Percentiles rank a stretch among this genome's conserved stretches.
Evolutionary conservation across 2,888 invertebrate species (phyloP).

Genomic region (Thecocarcelia acutangulata): DNA sequence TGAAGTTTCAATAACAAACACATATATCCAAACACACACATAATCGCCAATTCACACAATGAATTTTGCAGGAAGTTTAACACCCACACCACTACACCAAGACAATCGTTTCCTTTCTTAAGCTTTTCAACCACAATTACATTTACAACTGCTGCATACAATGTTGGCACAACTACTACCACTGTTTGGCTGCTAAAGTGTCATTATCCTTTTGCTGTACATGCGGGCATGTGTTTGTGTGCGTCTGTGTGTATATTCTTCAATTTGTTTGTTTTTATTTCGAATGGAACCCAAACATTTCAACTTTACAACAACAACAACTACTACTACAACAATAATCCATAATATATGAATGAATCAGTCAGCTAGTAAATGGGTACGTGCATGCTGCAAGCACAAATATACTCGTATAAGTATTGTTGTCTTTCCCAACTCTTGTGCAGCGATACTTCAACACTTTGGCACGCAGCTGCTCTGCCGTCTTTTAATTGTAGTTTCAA

Average conservation of each 20-base stretch:
- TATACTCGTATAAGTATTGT: conserved; percentile 35
- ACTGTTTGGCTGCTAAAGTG: conserved; percentile 69
- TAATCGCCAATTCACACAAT: neutral
- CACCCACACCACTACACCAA: conserved; percentile 10
- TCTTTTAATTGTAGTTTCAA: conserved; percentile 54
- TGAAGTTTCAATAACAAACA: conserved; percentile 23
- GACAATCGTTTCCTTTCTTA: conserved; percentile 27
- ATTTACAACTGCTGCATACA: conserved; percentile 67
- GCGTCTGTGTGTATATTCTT: conserved; percentile 6
- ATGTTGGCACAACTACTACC: conserved; percentile 58
- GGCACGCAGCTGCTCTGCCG: conserved; percentile 57
- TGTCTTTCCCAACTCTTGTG: conserved; percentile 36
- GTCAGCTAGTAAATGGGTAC: conserved; percentile 23
- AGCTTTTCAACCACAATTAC: conserved; percentile 63
- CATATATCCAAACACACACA: neutral
- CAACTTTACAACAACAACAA: conserved; percentile 63
- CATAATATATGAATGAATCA: conserved; percentile 37
- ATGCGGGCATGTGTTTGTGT: neutral
- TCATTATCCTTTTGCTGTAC: conserved; percentile 67
- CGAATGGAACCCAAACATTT: conserved; percentile 58
- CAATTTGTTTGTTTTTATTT: conserved; percentile 34
- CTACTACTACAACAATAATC: conserved; percentile 44
- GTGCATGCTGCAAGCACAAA: conserved; percentile 16
- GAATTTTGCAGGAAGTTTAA: conserved; percentile 8
- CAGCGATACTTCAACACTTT: conserved; percentile 61